Evolutionary conservation across 2,888 invertebrate species (phyloP).

Genomic region (Quadroppia sp.): DNA sequence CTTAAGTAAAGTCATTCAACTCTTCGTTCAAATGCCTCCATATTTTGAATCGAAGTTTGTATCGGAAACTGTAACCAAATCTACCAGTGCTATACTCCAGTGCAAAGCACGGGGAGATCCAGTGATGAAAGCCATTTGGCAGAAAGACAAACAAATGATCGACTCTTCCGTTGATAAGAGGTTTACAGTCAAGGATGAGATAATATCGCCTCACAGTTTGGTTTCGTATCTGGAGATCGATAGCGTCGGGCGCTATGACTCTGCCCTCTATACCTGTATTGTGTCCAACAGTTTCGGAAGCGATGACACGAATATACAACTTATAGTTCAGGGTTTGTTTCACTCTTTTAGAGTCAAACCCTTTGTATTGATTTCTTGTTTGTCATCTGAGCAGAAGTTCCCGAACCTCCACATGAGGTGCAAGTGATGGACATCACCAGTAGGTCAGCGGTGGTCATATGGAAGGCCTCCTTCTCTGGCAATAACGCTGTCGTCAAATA

Average conservation of each 20-base stretch:
- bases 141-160: conserved; percentile 43
- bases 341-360: neutral
- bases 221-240: conserved; percentile 40
- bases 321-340: conserved; percentile 43
- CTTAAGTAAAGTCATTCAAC: conserved; percentile 45
- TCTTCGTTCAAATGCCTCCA: conserved; percentile 41
- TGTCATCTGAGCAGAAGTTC: conserved; percentile 50
- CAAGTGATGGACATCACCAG: conserved; percentile 49
- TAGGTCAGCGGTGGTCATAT: conserved; percentile 50
- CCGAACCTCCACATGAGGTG: conserved; percentile 52
- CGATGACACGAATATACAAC: conserved; percentile 45
- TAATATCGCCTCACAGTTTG: conserved; percentile 33
- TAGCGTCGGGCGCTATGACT: conserved; percentile 52
- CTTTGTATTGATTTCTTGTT: neutral
- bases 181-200: conserved; percentile 32
- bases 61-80: conserved; percentile 36
- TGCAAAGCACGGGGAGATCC: conserved; percentile 44
- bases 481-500: conserved; percentile 53
- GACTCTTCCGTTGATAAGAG: conserved; percentile 35
- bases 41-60: conserved; percentile 42
- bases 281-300: conserved; percentile 76
- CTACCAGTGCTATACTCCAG: conserved; percentile 19
- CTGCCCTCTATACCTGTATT: conserved; percentile 59
- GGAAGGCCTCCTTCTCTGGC: conserved; percentile 54
- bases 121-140: conserved; percentile 41